These are phyloP conservation scores for Spisula solida DNA, from an alignment of 2,888 invertebrate genomes.

Conservation along the genomic window DNA sequence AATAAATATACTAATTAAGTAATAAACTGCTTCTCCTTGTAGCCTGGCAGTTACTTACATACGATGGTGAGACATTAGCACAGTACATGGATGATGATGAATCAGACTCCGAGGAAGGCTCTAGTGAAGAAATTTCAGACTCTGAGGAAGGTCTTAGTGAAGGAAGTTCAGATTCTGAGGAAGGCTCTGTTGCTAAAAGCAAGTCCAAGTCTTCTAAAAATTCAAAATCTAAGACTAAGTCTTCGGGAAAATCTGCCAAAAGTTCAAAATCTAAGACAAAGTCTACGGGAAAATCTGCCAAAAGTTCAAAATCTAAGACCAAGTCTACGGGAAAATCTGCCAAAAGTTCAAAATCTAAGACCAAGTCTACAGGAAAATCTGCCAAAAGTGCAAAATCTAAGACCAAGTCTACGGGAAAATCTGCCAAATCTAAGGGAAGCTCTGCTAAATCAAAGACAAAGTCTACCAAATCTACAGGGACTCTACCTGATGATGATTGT, in stretches of 20 bases:
- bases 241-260: neutral
- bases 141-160: neutral
- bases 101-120: constrained; percentile 10
- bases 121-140: neutral
- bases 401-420: neutral
- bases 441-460: neutral
- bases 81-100: neutral
- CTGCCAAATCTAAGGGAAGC: neutral
- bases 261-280: neutral
- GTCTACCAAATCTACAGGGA: neutral
- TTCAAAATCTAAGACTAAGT: neutral
- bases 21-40: neutral
- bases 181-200: neutral
- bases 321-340: neutral
- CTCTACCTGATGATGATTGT: constrained; percentile 32
- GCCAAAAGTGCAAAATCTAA: neutral
- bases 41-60: constrained; percentile 52
- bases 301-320: neutral
- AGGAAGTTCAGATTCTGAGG: neutral
- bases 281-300: neutral
- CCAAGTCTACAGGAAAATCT: neutral
- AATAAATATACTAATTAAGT: neutral
- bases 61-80: constrained; percentile 45
- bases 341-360: neutral
- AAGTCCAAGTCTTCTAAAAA: neutral